Conservation (phyloP, 1,140 invertebrate species). For the Neoseiulus cucumeris region DNA sequence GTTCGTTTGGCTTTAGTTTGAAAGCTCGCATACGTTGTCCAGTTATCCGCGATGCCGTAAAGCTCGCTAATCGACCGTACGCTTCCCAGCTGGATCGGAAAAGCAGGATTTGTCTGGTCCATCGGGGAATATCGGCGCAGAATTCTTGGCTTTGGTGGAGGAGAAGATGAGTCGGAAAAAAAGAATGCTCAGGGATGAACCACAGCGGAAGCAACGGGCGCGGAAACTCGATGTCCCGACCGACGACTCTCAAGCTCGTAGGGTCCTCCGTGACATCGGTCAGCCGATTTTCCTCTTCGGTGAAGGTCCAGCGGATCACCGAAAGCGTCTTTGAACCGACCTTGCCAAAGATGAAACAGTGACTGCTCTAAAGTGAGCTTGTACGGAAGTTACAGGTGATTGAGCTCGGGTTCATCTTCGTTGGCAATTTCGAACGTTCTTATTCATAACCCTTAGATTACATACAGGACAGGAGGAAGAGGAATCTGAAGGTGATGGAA, state of each 20-base stretch:
- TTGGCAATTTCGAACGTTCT: too few species aligned
- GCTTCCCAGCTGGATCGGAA: too few species aligned
- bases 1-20: too few species aligned
- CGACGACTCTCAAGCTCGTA: constrained; percentile 7
- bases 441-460: background rate
- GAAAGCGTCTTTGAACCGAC: constrained; percentile 66
- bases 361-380: background rate
- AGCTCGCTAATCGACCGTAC: too few species aligned
- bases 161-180: constrained; percentile 66
- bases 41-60: too few species aligned
- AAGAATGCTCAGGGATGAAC: constrained; percentile 71
- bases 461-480: constrained; percentile 44
- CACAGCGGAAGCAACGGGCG: constrained; percentile 64
- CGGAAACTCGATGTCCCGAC: background rate
- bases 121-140: constrained; percentile 25
- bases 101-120: background rate
- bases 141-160: constrained; percentile 70
- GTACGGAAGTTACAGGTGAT: too few species aligned
- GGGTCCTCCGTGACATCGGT: background rate
- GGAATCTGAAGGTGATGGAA: constrained; percentile 30
- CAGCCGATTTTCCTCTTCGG: constrained; percentile 48
- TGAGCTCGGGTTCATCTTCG: too few species aligned
- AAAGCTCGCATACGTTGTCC: too few species aligned
- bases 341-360: constrained; percentile 35
- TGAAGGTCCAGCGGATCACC: constrained; percentile 81